Conservation (phyloP, 2,797 vertebrate genomes). For the Erpetoichthys calabaricus region DNA sequence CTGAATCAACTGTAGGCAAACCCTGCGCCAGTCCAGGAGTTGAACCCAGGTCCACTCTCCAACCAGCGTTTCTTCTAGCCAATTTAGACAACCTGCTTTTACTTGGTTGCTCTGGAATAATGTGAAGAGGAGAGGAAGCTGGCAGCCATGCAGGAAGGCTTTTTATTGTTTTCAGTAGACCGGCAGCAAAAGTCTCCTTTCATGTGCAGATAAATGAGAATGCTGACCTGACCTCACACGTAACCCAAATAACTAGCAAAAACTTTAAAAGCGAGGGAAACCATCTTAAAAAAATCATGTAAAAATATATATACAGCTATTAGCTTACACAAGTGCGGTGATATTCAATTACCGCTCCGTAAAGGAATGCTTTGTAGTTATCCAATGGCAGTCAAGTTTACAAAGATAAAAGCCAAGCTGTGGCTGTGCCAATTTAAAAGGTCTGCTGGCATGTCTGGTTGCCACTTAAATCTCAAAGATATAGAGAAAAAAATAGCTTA, state of each 20-base stretch:
- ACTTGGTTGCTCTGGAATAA: too few species aligned
- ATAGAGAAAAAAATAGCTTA: too few species aligned
- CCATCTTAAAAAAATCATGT: background rate
- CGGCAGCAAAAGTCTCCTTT: slow-evolving; percentile 1
- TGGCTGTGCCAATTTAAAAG: too few species aligned
- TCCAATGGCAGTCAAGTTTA: background rate
- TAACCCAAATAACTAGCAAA: background rate
- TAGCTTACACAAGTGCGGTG: background rate
- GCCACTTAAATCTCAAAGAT: too few species aligned
- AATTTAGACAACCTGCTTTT: too few species aligned
- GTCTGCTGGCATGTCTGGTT: too few species aligned
- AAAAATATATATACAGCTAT: background rate
- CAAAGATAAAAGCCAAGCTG: too few species aligned
- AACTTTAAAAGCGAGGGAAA: background rate
- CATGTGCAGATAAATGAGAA: slow-evolving; percentile 1
- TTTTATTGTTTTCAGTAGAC: background rate
- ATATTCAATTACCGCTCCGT: background rate
- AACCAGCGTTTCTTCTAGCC: too few species aligned
- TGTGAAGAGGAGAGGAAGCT: background rate
- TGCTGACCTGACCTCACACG: background rate
- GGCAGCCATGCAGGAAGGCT: background rate
- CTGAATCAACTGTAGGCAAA: too few species aligned
- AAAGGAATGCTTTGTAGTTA: background rate
- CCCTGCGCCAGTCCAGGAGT: too few species aligned
- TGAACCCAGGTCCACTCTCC: too few species aligned